Evolutionary conservation across 2,797 vertebrate genomes (phyloP).

Genomic region (Coccyzus lansbergi): DNA sequence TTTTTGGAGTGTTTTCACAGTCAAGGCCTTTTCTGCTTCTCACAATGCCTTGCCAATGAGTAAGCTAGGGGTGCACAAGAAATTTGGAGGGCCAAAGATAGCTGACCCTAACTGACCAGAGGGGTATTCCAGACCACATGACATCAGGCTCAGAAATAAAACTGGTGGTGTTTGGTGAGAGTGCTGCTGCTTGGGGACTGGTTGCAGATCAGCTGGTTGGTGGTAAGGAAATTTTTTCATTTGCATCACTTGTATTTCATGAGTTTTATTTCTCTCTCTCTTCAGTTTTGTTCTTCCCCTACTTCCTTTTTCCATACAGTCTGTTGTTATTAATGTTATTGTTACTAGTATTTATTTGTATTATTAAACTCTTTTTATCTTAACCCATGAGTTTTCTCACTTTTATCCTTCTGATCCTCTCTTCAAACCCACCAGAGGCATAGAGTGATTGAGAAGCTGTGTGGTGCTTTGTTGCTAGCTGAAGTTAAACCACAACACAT

Average conservation of each 20-base stretch:
- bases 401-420: not conserved
- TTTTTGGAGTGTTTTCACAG: not conserved
- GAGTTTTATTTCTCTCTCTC: not conserved
- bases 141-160: not conserved
- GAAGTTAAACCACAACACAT: not conserved
- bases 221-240: not conserved
- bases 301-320: not conserved
- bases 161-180: accelerated
- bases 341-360: too few relatives aligned
- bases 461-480: not conserved
- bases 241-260: not conserved
- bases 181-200: accelerated
- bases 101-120: not conserved
- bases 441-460: not conserved
- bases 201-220: not conserved
- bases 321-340: not conserved
- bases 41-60: accelerated
- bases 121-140: not conserved
- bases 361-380: not conserved
- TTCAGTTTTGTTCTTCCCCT: not conserved
- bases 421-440: accelerated
- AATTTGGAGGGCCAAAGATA: not conserved
- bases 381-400: not conserved
- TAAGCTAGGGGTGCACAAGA: not conserved
- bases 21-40: not conserved